phyloP scores from a whole-genome alignment of 2,113 vertebrate species.

The Naja naja region DNA sequence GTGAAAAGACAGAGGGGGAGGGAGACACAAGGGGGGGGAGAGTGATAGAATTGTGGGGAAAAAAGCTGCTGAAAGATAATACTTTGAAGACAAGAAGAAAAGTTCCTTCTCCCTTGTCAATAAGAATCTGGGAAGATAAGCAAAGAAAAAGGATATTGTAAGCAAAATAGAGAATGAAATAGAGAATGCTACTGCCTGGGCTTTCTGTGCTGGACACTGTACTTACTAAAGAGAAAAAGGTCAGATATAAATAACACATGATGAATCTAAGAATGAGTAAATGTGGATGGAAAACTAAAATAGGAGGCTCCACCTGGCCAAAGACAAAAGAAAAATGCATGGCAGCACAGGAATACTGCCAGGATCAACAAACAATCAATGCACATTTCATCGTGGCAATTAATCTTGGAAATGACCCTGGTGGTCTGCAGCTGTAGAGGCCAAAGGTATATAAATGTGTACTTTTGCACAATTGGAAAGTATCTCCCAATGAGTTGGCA shows the following conservation, averaged over 20 bases:
- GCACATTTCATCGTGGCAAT: background rate
- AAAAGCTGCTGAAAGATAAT: background rate
- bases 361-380: background rate
- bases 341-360: background rate
- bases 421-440: background rate
- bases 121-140: background rate
- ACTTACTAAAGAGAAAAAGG: background rate
- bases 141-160: background rate
- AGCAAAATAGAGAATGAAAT: background rate
- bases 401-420: background rate
- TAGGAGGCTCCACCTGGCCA: background rate
- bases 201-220: background rate
- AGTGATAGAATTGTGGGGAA: background rate
- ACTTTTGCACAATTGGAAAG: background rate
- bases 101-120: background rate
- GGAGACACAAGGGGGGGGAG: fast-evolving
- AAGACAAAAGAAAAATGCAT: background rate
- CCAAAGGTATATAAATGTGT: background rate
- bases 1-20: background rate
- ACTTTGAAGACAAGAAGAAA: background rate
- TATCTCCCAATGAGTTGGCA: background rate
- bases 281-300: background rate
- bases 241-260: background rate
- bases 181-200: background rate
- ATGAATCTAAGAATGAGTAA: background rate